Evolutionary conservation across 2,797 vertebrate genomes (phyloP).

Genomic region (Iguana delicatissima): DNA sequence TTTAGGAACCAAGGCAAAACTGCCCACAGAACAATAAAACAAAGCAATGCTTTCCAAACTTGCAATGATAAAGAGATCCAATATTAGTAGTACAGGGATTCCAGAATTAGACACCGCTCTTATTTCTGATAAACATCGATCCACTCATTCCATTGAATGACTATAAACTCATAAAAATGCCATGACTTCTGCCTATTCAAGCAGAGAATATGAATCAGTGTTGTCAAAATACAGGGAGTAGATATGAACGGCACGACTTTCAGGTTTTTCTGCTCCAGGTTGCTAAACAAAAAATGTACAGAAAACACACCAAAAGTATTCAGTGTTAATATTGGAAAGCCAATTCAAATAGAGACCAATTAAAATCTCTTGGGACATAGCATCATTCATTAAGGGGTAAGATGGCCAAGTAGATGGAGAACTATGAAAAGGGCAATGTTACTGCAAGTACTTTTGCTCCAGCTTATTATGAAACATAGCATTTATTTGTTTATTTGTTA

Average conservation of each 20-base stretch:
- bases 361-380: not conserved
- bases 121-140: conserved; percentile 19
- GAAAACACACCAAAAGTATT: not conserved
- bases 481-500: conserved; percentile 17
- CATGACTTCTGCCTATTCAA: conserved; percentile 1
- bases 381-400: conserved; percentile 13
- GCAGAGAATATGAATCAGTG: conserved; percentile 23
- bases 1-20: conserved; percentile 36
- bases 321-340: not conserved
- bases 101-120: conserved; percentile 41
- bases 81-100: conserved; percentile 48
- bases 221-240: not conserved
- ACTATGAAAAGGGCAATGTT: conserved; percentile 8
- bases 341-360: conserved; percentile 21
- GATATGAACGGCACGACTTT: not conserved
- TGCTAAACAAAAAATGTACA: not conserved
- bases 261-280: not conserved
- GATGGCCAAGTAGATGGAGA: conserved; percentile 1
- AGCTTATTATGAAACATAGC: conserved; percentile 8
- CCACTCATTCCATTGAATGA: conserved; percentile 39
- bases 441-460: not conserved
- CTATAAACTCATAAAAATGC: conserved; percentile 43
- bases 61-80: conserved; percentile 51
- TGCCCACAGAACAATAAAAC: conserved; percentile 35
- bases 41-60: conserved; percentile 42